Conservation (phyloP, 2,113 vertebrate genomes). For the Progne subis region DNA sequence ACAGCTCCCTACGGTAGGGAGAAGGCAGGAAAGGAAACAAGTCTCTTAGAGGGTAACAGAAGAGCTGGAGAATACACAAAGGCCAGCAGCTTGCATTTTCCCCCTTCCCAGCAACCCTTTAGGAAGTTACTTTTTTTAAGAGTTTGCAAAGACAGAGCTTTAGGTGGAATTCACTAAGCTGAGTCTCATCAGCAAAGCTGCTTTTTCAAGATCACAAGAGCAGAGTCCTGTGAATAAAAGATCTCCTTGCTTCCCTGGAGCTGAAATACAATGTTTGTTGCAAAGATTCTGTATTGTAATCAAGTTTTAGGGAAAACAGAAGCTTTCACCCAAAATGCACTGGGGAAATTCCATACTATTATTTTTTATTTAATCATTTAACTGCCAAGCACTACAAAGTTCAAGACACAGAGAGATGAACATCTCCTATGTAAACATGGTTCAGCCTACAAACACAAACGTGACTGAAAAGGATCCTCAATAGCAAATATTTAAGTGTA, state of each 20-base stretch:
- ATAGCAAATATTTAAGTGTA: neutral
- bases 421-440: neutral
- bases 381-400: neutral
- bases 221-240: neutral
- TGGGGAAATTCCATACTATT: neutral
- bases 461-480: neutral
- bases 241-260: neutral
- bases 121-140: neutral
- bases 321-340: neutral
- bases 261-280: neutral
- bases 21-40: conserved; percentile 39
- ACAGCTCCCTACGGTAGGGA: conserved; percentile 12
- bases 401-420: neutral
- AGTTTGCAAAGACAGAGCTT: neutral
- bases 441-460: neutral
- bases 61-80: neutral
- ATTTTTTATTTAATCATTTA: neutral
- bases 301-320: neutral
- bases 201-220: neutral
- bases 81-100: neutral
- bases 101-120: neutral
- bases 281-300: neutral
- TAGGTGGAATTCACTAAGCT: neutral
- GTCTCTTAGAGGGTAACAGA: neutral
- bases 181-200: neutral